phyloP scores from a whole-genome alignment of 2,113 vertebrate genomes.

The Enhydra lutris region DNA sequence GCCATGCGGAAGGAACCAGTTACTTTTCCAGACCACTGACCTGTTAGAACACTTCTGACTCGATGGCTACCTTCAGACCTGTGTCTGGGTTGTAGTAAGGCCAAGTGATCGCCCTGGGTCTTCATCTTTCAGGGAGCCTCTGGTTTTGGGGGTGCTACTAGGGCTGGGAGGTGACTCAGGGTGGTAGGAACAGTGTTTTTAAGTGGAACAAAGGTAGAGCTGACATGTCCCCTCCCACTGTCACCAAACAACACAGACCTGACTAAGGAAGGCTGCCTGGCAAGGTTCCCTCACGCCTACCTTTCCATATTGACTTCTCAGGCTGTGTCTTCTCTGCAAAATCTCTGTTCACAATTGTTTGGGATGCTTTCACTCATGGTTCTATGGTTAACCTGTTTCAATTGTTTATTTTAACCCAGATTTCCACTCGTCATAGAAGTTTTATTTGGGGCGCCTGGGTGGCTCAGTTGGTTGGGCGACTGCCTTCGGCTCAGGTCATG shows the following conservation, averaged over 20 bases:
- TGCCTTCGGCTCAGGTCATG: no score
- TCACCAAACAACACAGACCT: background rate
- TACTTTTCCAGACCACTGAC: background rate
- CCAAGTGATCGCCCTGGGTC: background rate
- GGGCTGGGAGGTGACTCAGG: background rate
- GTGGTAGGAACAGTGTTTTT: background rate
- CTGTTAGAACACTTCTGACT: background rate
- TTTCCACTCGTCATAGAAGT: background rate
- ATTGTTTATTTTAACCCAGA: background rate
- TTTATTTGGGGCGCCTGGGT: background rate
- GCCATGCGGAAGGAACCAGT: background rate
- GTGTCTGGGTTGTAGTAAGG: background rate
- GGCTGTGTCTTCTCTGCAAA: background rate
- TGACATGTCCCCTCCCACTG: background rate
- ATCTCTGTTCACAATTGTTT: background rate
- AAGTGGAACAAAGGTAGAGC: background rate
- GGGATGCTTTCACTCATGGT: background rate
- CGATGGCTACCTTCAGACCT: background rate
- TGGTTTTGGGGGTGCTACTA: background rate
- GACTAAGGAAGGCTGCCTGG: no score
- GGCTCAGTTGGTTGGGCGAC: no score
- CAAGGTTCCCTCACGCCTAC: background rate
- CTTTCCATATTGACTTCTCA: background rate
- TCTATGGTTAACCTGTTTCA: background rate
- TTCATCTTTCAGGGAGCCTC: background rate